A percentile compares a stretch with the other conserved stretches of the same genome.
Evolutionary conservation across 2,888 invertebrate genomes (phyloP).

Genomic region (Heliconius cydno): DNA sequence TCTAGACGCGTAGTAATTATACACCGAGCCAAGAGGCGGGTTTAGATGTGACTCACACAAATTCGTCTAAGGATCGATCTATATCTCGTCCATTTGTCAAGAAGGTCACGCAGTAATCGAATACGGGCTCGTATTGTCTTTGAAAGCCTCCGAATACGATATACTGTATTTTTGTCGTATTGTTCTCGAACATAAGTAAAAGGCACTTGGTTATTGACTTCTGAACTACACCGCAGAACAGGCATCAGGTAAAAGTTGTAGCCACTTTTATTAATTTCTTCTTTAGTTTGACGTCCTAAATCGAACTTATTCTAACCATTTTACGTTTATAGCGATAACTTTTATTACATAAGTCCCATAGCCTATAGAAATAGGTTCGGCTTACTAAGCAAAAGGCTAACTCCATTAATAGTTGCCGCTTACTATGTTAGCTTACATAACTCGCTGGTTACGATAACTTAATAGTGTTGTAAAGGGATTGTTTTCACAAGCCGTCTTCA

Average conservation of each 20-base stretch:
- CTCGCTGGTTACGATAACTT: conserved; percentile 37
- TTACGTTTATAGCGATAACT: not conserved
- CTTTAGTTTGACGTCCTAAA: not conserved
- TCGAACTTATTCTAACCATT: conserved; percentile 9
- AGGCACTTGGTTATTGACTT: not conserved
- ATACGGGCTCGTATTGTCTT: conserved; percentile 59
- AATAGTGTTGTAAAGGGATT: conserved; percentile 41
- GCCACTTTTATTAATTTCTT: not conserved
- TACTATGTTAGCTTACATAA: conserved; percentile 36
- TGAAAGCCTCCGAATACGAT: conserved; percentile 45
- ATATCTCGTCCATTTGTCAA: conserved; percentile 65
- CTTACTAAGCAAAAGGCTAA: conserved; percentile 29
- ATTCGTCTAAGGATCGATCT: conserved; percentile 74
- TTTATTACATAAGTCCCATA: conserved; percentile 19
- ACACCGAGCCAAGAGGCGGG: conserved; percentile 74
- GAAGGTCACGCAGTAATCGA: conserved; percentile 63
- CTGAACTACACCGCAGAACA: not conserved
- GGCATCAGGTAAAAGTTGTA: not conserved
- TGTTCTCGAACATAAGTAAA: conserved; percentile 20
- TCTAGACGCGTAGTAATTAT: conserved; percentile 80
- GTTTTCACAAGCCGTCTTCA: conserved; percentile 35
- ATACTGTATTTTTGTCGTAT: conserved; percentile 44
- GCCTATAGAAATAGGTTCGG: conserved; percentile 15
- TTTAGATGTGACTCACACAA: conserved; percentile 75
- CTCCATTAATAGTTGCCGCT: conserved; percentile 30